Evolutionary conservation across 2,113 vertebrate genomes (phyloP), one percentile per base, ranked within the genome.

Genomic region (Grallaria varia): DNA sequence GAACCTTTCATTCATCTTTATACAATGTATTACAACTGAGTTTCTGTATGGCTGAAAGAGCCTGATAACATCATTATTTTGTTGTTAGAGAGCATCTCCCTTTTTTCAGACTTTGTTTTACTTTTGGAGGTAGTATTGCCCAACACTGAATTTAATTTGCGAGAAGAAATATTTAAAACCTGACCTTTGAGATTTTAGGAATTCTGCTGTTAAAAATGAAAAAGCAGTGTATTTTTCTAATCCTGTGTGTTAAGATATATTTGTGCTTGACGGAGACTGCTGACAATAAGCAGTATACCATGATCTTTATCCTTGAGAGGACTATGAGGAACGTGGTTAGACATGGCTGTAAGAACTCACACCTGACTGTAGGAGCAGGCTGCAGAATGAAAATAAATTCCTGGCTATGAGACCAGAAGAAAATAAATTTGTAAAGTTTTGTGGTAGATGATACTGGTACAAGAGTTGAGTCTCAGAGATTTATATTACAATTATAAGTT

Each of bases 41-140:
- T 24, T 67, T 8, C 40, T 80, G 24, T 21, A 37, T 0, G 1
- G 14, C 12, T 68, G 31, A 64, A 89, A 72, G 50, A 35, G 12
- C 9, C 64, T 67, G 14, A 35, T 93, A 8, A 3, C 23, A 6
- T 39, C 8, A 3, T 59, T 58, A 40, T 31, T 91, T 77, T 73
- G 8, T 37, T 92, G 2, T 45, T 24, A 59, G 8, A 25, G 6
- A 72, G 1, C 0, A 5, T 59, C 8, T 53, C 7, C 4, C 2
- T 30, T 62, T 80, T 71, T 84, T 40, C 12, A 31, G 1, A 42
- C 6, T 71, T 91, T 12, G 5, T 75, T 68, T 64, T 58, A 35
- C 6, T 39, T 76, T 63, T 31, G 35, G 28, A 68, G 31, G n/a
- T 44, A 35, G 2, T 63, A 8, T 64, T 71, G 5, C 28, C 39